These are phyloP conservation scores for Teleogryllus occipitalis DNA, from an alignment of 1,140 invertebrate species.

Conservation along the genomic window DNA sequence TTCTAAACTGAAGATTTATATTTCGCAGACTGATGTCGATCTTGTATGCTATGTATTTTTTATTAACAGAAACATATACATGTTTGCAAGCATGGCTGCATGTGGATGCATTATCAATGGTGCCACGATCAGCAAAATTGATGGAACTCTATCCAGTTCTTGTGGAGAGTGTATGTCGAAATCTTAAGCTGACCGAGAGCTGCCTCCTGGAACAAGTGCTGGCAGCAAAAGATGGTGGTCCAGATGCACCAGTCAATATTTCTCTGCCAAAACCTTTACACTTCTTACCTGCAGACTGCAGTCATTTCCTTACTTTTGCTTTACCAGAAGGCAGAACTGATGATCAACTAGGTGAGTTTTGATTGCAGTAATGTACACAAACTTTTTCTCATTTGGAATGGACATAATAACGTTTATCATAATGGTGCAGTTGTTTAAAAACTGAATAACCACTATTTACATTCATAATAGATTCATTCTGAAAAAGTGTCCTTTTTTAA, in stretches of 20 bases:
- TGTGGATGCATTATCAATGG: slow-evolving; percentile 59
- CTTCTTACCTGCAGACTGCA: slow-evolving; percentile 52
- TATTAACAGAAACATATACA: slow-evolving; percentile 13
- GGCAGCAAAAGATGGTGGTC: slow-evolving; percentile 25
- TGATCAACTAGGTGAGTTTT: slow-evolving; percentile 49
- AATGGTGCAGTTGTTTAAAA: too few relatives aligned
- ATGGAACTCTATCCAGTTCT: slow-evolving; percentile 58
- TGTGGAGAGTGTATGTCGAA: slow-evolving; percentile 60
- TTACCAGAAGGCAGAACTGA: slow-evolving; percentile 54
- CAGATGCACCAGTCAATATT: slow-evolving; percentile 37
- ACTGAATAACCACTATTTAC: too few relatives aligned
- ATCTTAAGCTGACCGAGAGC: slow-evolving; percentile 52
- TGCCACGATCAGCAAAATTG: slow-evolving; percentile 52
- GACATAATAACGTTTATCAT: too few relatives aligned
- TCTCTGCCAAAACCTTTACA: slow-evolving; percentile 52
- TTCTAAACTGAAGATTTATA: not conserved
- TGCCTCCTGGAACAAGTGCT: slow-evolving; percentile 44
- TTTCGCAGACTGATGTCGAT: not conserved
- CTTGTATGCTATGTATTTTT: not conserved
- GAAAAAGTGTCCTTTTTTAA: too few relatives aligned
- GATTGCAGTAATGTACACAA: not conserved
- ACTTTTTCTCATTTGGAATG: not conserved
- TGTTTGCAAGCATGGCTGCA: slow-evolving; percentile 26
- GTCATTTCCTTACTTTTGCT: slow-evolving; percentile 65
- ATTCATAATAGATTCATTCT: too few relatives aligned